Conservation (phyloP, 2,797 vertebrate genomes). For the Gastrophryne carolinensis region DNA sequence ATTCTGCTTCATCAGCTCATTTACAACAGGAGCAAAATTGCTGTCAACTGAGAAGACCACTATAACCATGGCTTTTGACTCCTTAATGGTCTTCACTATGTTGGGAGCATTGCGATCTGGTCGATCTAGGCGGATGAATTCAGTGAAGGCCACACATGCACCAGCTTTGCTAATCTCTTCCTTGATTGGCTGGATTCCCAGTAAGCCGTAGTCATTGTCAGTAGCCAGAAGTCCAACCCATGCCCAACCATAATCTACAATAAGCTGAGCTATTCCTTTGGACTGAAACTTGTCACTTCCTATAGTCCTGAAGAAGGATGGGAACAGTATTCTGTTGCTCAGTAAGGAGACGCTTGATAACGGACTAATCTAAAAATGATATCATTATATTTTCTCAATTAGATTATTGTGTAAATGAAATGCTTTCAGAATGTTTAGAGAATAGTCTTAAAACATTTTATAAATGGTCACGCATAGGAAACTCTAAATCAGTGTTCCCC, state of each 20-base stretch:
- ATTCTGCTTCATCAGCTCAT: neutral
- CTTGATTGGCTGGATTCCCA: neutral
- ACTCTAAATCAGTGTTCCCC: too few relatives aligned
- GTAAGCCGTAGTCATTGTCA: neutral
- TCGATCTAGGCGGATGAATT: neutral
- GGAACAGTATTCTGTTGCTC: neutral
- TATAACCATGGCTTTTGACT: neutral
- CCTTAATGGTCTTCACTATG: neutral
- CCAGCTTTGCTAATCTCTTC: neutral
- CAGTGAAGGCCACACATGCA: constrained; percentile 4
- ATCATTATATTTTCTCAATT: too few relatives aligned
- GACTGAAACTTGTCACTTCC: neutral
- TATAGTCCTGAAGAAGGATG: neutral
- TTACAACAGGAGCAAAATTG: neutral
- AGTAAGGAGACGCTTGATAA: neutral
- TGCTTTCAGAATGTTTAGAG: too few relatives aligned
- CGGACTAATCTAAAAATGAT: too few relatives aligned
- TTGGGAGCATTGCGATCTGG: constrained; percentile 2
- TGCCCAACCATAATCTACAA: neutral
- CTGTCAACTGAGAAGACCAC: neutral
- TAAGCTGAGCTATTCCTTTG: neutral
- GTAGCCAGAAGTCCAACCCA: neutral
- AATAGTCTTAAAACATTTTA: too few relatives aligned
- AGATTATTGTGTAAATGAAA: too few relatives aligned
- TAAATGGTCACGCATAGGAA: too few relatives aligned